Evolutionary conservation across 64 coral and sea anemone species (phyloP).

Genomic region (Porites lutea): DNA sequence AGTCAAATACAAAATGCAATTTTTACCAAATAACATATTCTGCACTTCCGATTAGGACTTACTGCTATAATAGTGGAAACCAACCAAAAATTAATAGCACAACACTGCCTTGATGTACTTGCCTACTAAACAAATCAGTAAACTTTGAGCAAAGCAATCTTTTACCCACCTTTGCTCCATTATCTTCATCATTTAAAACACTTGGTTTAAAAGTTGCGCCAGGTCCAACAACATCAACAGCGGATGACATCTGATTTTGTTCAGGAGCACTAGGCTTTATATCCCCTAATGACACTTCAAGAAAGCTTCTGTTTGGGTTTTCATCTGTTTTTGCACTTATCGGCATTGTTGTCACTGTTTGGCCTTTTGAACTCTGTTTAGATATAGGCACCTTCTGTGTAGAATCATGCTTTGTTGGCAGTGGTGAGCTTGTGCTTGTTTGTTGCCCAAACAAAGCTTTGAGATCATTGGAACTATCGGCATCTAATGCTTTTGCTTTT

Average conservation of each 20-base stretch:
- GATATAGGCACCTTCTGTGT: not conserved
- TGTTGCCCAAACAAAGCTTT: not conserved
- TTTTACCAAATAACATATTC: no score
- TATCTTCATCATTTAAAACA: not conserved
- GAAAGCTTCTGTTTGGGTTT: not conserved
- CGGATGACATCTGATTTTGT: not conserved
- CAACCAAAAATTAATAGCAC: no score
- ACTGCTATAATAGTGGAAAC: no score
- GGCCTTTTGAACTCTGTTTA: not conserved
- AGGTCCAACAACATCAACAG: not conserved
- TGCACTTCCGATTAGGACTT: no score
- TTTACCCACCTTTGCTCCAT: not conserved
- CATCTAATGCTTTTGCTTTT: not conserved
- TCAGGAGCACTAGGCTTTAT: not conserved
- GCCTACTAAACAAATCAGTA: no score
- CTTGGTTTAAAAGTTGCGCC: not conserved
- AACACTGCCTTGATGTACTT: no score
- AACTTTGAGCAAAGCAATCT: no score
- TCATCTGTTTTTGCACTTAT: not conserved
- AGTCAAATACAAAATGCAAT: no score
- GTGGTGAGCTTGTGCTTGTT: not conserved
- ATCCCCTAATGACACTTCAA: not conserved
- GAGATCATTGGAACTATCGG: not conserved
- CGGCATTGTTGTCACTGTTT: not conserved
- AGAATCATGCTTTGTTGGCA: not conserved